Percentiles rank a stretch among this genome's conserved stretches.
These are phyloP conservation scores for Platyrinchus mystaceus DNA, from an alignment of 2,797 vertebrate species.

Conservation along the genomic window DNA sequence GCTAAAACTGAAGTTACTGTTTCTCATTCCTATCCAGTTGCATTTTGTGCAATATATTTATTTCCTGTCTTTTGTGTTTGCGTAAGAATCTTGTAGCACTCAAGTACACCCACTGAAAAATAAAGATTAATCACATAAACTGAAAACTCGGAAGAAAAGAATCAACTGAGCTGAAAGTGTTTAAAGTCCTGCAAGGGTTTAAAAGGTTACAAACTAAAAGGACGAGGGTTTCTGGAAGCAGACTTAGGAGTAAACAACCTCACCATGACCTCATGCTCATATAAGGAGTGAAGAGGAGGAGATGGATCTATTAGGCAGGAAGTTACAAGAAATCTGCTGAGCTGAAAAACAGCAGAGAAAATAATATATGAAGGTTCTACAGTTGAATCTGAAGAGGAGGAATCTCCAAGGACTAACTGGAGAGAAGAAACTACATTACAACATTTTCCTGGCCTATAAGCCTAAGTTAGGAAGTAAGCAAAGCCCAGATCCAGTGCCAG, in stretches of 20 bases:
- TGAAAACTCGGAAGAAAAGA: slow-evolving; percentile 35
- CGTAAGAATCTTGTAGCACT: slow-evolving; percentile 35
- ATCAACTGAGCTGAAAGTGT: slow-evolving; percentile 21
- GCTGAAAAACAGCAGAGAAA: slow-evolving; percentile 73
- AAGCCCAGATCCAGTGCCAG: slow-evolving; percentile 71
- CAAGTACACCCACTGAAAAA: slow-evolving; percentile 55
- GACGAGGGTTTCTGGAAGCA: slow-evolving; percentile 61
- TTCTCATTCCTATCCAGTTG: slow-evolving; percentile 52
- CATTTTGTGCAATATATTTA: slow-evolving; percentile 41
- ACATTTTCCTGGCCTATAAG: slow-evolving; percentile 80
- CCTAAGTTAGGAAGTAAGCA: slow-evolving; percentile 71
- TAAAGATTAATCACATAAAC: slow-evolving; percentile 59
- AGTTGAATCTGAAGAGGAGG: slow-evolving; percentile 67
- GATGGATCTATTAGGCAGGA: slow-evolving; percentile 63
- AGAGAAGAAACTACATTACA: slow-evolving; percentile 76
- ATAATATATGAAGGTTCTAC: slow-evolving; percentile 70
- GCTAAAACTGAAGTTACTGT: slow-evolving; percentile 40
- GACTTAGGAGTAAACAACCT: slow-evolving; percentile 64
- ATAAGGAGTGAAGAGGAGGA: slow-evolving; percentile 63
- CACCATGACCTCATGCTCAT: slow-evolving; percentile 57
- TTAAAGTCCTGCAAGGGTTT: slow-evolving; percentile 43
- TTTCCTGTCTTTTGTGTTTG: slow-evolving; percentile 54
- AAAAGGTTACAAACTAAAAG: slow-evolving; percentile 62
- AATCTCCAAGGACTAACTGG: slow-evolving; percentile 74
- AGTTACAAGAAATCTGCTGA: slow-evolving; percentile 67